Conservation (phyloP, 2,113 vertebrate species). For the Hypanus sabinus region DNA sequence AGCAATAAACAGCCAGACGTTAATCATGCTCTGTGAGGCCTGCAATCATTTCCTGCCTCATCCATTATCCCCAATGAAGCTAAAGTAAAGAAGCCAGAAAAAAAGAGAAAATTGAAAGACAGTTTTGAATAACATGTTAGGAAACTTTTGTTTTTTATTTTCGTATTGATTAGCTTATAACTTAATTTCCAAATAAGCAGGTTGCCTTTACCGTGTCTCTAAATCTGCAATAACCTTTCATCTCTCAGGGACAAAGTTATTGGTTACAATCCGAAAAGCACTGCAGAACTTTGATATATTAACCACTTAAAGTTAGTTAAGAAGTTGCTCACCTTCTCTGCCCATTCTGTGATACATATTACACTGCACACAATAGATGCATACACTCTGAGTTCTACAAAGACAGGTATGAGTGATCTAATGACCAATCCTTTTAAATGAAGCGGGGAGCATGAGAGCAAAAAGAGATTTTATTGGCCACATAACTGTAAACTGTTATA, state of each 20-base stretch:
- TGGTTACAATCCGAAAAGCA: neutral
- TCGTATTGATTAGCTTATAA: neutral
- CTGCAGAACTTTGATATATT: neutral
- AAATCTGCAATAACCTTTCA: neutral
- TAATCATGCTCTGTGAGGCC: neutral
- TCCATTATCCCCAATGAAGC: neutral
- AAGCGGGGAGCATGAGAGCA: neutral
- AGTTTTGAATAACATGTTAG: too few species aligned
- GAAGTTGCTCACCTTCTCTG: neutral
- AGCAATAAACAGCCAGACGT: neutral
- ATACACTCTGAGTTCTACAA: neutral
- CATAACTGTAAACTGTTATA: neutral
- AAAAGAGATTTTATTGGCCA: neutral
- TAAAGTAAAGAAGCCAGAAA: neutral
- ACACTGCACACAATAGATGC: neutral
- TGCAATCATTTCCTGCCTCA: neutral
- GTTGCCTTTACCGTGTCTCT: neutral
- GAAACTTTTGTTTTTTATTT: neutral
- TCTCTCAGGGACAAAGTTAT: neutral
- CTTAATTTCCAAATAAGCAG: neutral
- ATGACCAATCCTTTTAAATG: neutral
- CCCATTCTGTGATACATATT: neutral
- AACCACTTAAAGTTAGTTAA: neutral
- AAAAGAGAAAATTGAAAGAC: neutral
- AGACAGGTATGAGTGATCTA: neutral